A percentile compares a stretch with the other conserved stretches of the same genome.
These are phyloP conservation scores for Tetrax tetrax DNA, from an alignment of 2,113 vertebrate genomes.

Conservation along the genomic window DNA sequence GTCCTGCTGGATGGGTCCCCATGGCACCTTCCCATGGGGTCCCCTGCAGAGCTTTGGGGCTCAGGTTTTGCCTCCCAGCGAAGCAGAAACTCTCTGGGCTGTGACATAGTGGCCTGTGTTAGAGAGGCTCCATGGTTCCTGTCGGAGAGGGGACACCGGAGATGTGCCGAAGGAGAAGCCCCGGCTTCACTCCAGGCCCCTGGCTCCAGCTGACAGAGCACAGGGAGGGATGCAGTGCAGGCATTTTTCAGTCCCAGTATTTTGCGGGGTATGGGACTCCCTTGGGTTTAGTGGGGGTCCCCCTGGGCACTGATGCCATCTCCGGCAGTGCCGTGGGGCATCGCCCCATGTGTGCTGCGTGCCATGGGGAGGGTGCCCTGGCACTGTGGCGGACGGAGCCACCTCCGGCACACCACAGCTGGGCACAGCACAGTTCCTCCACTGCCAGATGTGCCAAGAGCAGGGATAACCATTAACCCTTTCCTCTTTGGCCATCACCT, in stretches of 20 bases:
- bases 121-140: neutral
- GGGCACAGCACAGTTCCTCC: neutral
- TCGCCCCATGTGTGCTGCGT: accelerated
- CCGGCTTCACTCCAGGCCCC: neutral
- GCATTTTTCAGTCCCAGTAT: neutral
- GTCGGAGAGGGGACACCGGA: accelerated
- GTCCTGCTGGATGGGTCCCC: neutral
- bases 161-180: neutral
- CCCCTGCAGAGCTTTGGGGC: neutral
- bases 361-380: neutral
- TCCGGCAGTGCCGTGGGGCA: neutral
- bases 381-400: neutral
- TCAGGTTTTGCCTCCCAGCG: neutral
- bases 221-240: accelerated
- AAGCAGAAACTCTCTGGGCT: neutral
- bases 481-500: neutral
- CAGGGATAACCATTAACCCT: constrained; percentile 27
- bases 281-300: neutral
- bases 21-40: neutral
- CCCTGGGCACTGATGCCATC: neutral
- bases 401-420: neutral
- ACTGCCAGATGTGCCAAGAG: neutral
- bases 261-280: neutral
- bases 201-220: neutral
- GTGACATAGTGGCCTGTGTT: neutral